phyloP scores from a whole-genome alignment of 2,888 invertebrate genomes.

The Pheosia gnoma region DNA sequence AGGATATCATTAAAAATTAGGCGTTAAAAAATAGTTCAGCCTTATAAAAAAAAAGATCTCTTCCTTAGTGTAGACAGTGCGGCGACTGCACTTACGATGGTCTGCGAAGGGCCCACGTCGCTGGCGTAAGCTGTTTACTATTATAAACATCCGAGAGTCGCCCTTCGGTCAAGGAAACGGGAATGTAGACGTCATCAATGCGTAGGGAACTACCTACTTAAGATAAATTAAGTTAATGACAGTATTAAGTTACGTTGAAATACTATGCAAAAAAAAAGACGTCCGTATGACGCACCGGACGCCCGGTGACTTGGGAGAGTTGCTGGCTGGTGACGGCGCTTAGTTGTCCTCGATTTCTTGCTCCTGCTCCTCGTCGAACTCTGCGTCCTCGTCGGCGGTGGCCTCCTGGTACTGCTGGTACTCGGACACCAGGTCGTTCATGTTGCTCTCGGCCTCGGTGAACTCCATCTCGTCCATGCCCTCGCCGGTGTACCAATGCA shows the following conservation, averaged over 20 bases:
- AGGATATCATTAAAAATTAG: constrained; percentile 73
- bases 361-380: constrained; percentile 91
- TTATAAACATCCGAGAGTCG: constrained; percentile 75
- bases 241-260: constrained; percentile 62
- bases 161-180: constrained; percentile 77
- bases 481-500: constrained; percentile 99
- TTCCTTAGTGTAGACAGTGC: constrained; percentile 73
- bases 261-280: constrained; percentile 67
- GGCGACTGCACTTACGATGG: constrained; percentile 65
- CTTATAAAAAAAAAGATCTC: constrained; percentile 80
- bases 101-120: constrained; percentile 73
- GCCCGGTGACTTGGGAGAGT: constrained; percentile 37
- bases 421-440: constrained; percentile 97
- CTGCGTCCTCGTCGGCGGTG: constrained; percentile 92
- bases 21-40: constrained; percentile 80
- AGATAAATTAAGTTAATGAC: constrained; percentile 53
- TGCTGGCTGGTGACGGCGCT: constrained; percentile 36
- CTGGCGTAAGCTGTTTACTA: constrained; percentile 63
- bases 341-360: constrained; percentile 88
- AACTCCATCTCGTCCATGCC: constrained; percentile 99
- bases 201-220: constrained; percentile 57
- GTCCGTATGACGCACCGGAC: constrained; percentile 41
- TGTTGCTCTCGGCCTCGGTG: constrained; percentile 97
- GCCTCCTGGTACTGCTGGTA: constrained; percentile 98
- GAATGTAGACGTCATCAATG: constrained; percentile 73